phyloP scores from a whole-genome alignment of 1,140 invertebrate genomes.

The Leptinotarsa lineolata region DNA sequence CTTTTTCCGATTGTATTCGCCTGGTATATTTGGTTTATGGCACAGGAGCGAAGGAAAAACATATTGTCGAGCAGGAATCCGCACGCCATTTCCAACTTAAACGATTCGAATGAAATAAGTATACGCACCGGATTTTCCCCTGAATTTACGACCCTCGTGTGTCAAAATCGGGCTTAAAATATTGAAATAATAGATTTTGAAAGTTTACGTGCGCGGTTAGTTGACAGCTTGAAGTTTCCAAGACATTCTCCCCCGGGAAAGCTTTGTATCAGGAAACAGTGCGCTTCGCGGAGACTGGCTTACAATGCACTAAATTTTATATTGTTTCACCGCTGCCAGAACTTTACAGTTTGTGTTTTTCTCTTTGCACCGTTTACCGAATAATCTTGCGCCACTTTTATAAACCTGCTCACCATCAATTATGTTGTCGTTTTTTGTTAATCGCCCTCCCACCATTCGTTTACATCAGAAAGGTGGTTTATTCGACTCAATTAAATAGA shows the following conservation, averaged over 20 bases:
- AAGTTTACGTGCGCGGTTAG: conserved; percentile 6
- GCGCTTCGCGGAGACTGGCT: background rate
- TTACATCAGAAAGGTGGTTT: conserved; percentile 18
- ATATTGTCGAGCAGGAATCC: background rate
- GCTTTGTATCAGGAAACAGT: background rate
- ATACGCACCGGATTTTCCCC: background rate
- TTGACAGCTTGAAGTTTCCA: conserved; percentile 18
- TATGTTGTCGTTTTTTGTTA: conserved; percentile 10
- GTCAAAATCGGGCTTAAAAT: conserved; percentile 6
- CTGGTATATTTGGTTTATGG: background rate
- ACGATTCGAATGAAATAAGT: background rate
- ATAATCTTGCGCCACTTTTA: background rate
- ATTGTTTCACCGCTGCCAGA: conserved; percentile 21
- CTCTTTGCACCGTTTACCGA: background rate
- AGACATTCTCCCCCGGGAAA: conserved; percentile 3
- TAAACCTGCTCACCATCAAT: conserved; percentile 3
- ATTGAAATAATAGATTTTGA: conserved; percentile 9
- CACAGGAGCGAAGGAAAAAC: background rate
- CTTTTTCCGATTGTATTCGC: too few relatives aligned
- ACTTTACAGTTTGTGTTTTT: conserved; percentile 1
- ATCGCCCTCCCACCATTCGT: background rate
- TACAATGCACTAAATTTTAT: conserved; percentile 14
- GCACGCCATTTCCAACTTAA: background rate
- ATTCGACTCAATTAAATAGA: conserved; percentile 28
- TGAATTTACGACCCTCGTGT: conserved; percentile 5